Evolutionary conservation across 2,797 vertebrate species (phyloP), one percentile per base, ranked within the genome.

Genomic region (Coregonus ussuriensis): DNA sequence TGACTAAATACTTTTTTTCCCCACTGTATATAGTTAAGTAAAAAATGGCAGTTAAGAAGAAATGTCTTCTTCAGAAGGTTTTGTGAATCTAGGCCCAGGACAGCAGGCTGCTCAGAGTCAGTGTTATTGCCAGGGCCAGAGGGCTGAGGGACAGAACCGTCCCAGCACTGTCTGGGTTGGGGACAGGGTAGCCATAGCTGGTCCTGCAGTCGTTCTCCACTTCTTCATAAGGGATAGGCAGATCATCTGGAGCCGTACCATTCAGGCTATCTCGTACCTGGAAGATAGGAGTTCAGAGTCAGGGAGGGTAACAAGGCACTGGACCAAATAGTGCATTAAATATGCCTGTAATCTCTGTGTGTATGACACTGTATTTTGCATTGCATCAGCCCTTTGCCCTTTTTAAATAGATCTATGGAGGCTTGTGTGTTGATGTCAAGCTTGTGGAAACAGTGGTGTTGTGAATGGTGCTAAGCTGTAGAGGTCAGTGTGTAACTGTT

Each of bases 131-230:
- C 1, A 93, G 79, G 14, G 62, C 51, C 25, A 81, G 5, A 0
- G 74, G 21, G 62, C 84, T 83, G 76, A 90, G 33, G 0, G 83
- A 75, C 4, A 31, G 74, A 1, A 68, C 25, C 0, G 41, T 56
- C 15, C 77, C 81, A 16, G 77, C 25, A 4, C 6, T 83, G 0
- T 31, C 18, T 25, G 41, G 41, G 41, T 47, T 62, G 41, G 29
- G 2, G 76, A 88, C 67, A 1, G 0, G 0, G 77, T 89, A 97
- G 14, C 96, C 96, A 0, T 94, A 92, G 18, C 14, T 56, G 0
- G 96, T 99, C 88, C 95, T 94, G 79, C 97, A 99, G 0, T 88
- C 0, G 59, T 89, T 93, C 13, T 91, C 62, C 84, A 98, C 93
- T 72, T 94, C 79, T 0, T 92, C 51, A 0, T 91, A 87, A 0